Evolutionary conservation across 2,888 invertebrate species (phyloP).

Genomic region (Ochropacha duplaris): DNA sequence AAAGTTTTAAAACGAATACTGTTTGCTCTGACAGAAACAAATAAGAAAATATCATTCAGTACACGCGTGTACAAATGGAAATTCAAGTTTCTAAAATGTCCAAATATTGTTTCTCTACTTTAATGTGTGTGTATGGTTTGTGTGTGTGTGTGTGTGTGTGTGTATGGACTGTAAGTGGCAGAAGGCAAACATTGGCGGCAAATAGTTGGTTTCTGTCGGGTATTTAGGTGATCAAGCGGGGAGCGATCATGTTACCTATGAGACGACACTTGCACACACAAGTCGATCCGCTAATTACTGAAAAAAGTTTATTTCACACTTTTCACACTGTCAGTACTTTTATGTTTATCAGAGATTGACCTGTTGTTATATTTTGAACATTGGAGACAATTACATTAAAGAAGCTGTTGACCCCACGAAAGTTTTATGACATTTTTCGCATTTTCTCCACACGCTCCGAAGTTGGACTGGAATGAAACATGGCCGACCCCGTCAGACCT

Average conservation of each 20-base stretch:
- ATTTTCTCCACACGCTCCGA: too few relatives aligned
- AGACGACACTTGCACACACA: constrained; percentile 22
- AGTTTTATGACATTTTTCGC: too few relatives aligned
- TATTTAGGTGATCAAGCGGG: constrained; percentile 57
- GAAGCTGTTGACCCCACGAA: too few relatives aligned
- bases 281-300: background rate
- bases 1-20: background rate
- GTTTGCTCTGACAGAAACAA: background rate
- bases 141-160: constrained; percentile 18
- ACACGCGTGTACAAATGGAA: constrained; percentile 58
- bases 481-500: too few relatives aligned
- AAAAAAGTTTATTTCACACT: too few relatives aligned
- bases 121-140: constrained; percentile 14
- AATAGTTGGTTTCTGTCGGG: constrained; percentile 40
- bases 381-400: too few relatives aligned
- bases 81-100: constrained; percentile 74
- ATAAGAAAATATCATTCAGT: constrained; percentile 13
- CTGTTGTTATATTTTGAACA: too few relatives aligned
- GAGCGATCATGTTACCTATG: constrained; percentile 59
- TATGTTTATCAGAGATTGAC: too few relatives aligned
- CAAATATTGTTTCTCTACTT: constrained; percentile 53
- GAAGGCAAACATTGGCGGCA: constrained; percentile 37
- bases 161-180: constrained; percentile 32
- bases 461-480: too few relatives aligned
- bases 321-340: too few relatives aligned